Conservation (phyloP, 2,113 vertebrate genomes). For the Pluvialis apricaria region DNA sequence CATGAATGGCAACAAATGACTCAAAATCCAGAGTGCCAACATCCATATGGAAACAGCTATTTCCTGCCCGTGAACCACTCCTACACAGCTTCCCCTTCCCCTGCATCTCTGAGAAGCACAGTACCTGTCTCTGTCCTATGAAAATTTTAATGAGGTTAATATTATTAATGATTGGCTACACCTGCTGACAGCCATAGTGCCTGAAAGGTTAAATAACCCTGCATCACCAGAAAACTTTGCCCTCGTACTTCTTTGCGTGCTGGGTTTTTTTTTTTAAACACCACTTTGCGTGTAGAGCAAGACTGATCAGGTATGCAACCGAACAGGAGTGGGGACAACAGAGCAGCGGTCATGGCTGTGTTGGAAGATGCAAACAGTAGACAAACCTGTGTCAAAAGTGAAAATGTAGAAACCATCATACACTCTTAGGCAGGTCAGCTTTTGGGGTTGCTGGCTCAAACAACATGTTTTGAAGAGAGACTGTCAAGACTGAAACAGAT, state of each 20-base stretch:
- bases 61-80: neutral
- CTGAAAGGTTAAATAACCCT: neutral
- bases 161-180: neutral
- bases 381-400: neutral
- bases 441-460: neutral
- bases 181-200: neutral
- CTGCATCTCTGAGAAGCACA: neutral
- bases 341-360: neutral
- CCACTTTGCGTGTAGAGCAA: neutral
- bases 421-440: neutral
- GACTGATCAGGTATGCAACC: neutral
- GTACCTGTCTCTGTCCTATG: neutral
- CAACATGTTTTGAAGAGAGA: neutral
- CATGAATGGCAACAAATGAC: neutral
- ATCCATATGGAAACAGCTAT: neutral
- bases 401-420: neutral
- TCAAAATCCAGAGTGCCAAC: neutral
- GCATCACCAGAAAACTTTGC: neutral
- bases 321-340: neutral
- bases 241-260: neutral
- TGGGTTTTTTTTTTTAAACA: neutral
- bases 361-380: neutral
- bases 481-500: slow-evolving; percentile 21
- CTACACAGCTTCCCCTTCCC: neutral
- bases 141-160: neutral